Evolutionary conservation across 2,797 vertebrate species (phyloP).

Genomic region (Mormyrus hasselquistii): DNA sequence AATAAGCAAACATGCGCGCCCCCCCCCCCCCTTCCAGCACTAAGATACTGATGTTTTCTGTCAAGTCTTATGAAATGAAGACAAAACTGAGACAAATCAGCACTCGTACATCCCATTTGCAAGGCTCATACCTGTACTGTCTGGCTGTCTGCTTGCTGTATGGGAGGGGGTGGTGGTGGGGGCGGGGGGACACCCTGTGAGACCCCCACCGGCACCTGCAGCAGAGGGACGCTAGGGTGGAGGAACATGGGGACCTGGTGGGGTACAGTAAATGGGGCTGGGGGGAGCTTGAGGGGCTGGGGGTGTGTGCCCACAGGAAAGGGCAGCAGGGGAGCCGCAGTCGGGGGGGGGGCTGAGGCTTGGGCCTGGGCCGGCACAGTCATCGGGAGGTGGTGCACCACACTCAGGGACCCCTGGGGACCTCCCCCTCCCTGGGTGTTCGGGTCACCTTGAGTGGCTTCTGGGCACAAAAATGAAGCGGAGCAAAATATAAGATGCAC

Average conservation of each 20-base stretch:
- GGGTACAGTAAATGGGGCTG: slow-evolving; percentile 68
- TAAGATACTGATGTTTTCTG: neutral
- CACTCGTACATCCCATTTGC: neutral
- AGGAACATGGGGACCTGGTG: slow-evolving; percentile 81
- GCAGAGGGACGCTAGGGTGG: slow-evolving; percentile 72
- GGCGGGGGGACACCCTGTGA: slow-evolving; percentile 86
- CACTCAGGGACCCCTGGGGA: slow-evolving; percentile 67
- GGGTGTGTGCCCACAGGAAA: slow-evolving; percentile 71
- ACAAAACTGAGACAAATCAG: neutral
- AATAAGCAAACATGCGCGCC: neutral
- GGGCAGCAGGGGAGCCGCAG: slow-evolving; percentile 56
- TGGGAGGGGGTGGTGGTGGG: slow-evolving; percentile 87
- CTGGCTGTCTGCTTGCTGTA: slow-evolving; percentile 81
- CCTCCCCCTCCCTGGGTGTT: slow-evolving; percentile 64
- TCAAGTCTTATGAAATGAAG: neutral
- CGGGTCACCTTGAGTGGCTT: slow-evolving; percentile 71
- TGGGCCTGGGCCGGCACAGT: slow-evolving; percentile 52
- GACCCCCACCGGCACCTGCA: slow-evolving; percentile 77
- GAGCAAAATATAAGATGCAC: neutral
- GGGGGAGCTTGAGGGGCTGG: slow-evolving; percentile 73
- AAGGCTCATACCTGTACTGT: slow-evolving; percentile 67
- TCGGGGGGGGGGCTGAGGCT: slow-evolving; percentile 52
- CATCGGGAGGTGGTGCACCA: slow-evolving; percentile 73
- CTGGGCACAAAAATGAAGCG: slow-evolving; percentile 48
- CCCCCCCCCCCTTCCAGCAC: neutral